Base-by-base conservation (phyloP, 1,140 invertebrate genomes). In the Drosophila virilis region DNA sequence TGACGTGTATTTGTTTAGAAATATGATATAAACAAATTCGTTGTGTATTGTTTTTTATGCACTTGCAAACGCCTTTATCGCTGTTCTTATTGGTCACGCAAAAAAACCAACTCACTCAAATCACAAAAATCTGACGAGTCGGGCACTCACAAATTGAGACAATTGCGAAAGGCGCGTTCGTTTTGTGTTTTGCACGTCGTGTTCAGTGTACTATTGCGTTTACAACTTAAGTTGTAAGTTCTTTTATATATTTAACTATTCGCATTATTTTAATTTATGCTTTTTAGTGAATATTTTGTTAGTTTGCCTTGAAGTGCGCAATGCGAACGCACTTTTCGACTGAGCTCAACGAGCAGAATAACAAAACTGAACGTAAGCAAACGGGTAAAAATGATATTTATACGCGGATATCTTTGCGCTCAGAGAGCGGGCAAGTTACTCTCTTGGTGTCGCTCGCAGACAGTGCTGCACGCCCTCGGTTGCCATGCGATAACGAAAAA, bases 21-120 rank as follows among this genome's bases (percentile, higher is more conserved):
- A 60, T 67, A 68, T 74, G 59, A 74, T 89, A 88, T 83, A 80
- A 78, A 74, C 78, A 82, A 86, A 79, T 54, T 9, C 9, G 38
- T 59, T 66, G 43, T 8, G 70, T 40, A 37, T 35, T 43, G 22
- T 28, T 65, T 50, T 50, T 46, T 55, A 54, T 66, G 13, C 70
- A 68, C 70, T 80, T 40, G 51, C 40, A 28, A 55, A 58, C 50
- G 10, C 46, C 32, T 13, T 40, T 37, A 33, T 64, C 15, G 13
- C 13, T 66, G 9, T 58, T 48, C 46, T 55, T 64, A 60, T 40
- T 58, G 15, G 38, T 32, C 48, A 72, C 51, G 50, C 54, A 42
- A 32, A 58, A 58, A 48, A 46, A 55, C 51, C 32, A 59, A 72
- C 58, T 83, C 61, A 74, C 55, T 61, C 65, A 61, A 61, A 12